These are phyloP conservation scores for Anas flavirostris DNA, from an alignment of 2,797 vertebrate genomes.

Conservation along the genomic window DNA sequence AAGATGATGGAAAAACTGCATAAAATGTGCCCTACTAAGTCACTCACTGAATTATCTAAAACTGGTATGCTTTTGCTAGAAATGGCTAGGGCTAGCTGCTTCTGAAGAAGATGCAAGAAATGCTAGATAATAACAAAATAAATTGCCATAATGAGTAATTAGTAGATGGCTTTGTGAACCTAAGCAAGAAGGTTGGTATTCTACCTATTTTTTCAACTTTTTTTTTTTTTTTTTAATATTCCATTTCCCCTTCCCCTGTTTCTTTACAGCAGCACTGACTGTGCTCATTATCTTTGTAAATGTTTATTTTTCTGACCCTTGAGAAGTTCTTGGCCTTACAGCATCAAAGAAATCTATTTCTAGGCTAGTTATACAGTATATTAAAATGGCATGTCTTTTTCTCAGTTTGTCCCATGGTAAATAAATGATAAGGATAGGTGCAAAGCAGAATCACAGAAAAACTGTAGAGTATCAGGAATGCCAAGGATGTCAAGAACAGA, in stretches of 20 bases:
- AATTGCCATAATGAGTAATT: constrained; percentile 31
- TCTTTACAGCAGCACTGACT: background rate
- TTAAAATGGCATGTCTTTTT: background rate
- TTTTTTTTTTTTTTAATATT: background rate
- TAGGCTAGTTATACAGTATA: background rate
- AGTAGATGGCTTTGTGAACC: constrained; percentile 18
- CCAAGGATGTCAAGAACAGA: background rate
- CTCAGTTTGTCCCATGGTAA: background rate
- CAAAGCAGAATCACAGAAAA: background rate
- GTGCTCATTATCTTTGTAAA: constrained; percentile 46
- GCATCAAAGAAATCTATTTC: constrained; percentile 9
- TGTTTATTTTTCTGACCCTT: background rate
- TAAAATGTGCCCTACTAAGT: background rate
- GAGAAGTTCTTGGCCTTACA: constrained; percentile 1
- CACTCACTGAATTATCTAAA: background rate
- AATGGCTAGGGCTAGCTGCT: background rate
- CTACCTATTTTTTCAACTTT: background rate
- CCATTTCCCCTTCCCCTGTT: background rate
- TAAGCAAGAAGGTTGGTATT: constrained; percentile 19
- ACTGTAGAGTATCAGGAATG: background rate
- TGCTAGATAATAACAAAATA: background rate
- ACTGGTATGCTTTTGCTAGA: background rate
- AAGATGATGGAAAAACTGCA: background rate
- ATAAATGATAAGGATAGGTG: background rate
- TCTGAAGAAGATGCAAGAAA: background rate